Evolutionary conservation across 1,140 invertebrate genomes (phyloP).

Genomic region (Drosophila chauvacae): DNA sequence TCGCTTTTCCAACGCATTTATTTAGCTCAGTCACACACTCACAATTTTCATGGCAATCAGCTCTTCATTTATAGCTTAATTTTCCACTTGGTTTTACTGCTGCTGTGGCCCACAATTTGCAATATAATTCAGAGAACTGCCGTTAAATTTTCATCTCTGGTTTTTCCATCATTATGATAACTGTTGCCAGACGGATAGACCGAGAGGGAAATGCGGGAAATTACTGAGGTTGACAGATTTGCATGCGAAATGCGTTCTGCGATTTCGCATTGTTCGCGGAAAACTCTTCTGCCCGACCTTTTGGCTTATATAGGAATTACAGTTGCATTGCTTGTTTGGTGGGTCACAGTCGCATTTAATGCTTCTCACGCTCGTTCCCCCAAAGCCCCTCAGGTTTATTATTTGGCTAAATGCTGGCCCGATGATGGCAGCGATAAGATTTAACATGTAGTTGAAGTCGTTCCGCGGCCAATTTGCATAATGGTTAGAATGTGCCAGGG

Average conservation of each 20-base stretch:
- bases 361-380: constrained; percentile 45
- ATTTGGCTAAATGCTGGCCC: constrained; percentile 64
- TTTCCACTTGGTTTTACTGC: constrained; percentile 43
- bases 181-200: constrained; percentile 5
- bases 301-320: constrained; percentile 29
- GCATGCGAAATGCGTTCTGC: constrained; percentile 31
- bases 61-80: constrained; percentile 45
- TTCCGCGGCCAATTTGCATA: constrained; percentile 72
- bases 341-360: constrained; percentile 27
- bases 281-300: constrained; percentile 23
- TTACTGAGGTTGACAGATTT: constrained; percentile 51
- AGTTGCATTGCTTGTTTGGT: constrained; percentile 47
- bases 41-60: constrained; percentile 36
- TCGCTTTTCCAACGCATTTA: constrained; percentile 1
- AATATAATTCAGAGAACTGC: constrained; percentile 47
- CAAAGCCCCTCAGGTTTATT: constrained; percentile 56
- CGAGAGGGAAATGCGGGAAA: background rate
- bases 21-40: constrained; percentile 6
- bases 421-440: constrained; percentile 62
- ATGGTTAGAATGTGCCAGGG: constrained; percentile 42
- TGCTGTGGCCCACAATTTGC: constrained; percentile 38
- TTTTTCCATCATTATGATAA: constrained; percentile 67
- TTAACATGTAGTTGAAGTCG: constrained; percentile 62
- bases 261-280: constrained; percentile 46
- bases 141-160: constrained; percentile 52